Evolutionary conservation across 2,113 vertebrate genomes (phyloP).

Genomic region (Tyto alba): DNA sequence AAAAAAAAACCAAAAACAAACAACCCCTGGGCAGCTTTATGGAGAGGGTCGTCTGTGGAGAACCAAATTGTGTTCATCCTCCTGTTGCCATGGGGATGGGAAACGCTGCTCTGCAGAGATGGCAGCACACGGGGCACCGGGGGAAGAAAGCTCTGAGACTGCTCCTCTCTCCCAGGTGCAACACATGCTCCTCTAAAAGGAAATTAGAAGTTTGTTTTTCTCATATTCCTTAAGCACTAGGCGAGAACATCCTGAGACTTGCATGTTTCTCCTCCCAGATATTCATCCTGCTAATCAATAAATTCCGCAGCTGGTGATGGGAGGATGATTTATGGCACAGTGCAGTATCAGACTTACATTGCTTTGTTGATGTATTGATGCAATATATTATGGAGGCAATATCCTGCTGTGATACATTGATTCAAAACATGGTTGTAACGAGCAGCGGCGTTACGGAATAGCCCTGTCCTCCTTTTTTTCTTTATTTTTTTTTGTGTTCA

Average conservation of each 20-base stretch:
- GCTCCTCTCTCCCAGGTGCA: neutral
- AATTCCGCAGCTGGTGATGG: neutral
- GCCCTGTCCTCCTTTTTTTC: neutral
- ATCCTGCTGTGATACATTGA: neutral
- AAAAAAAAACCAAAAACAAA: too few relatives aligned
- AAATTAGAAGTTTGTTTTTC: neutral
- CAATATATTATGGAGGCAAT: neutral
- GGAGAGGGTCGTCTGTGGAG: neutral
- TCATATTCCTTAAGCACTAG: neutral
- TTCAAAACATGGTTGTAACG: neutral
- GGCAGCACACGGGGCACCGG: fast-evolving
- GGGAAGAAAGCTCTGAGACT: neutral
- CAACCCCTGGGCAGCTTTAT: neutral
- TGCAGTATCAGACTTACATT: neutral
- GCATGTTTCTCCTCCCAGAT: neutral
- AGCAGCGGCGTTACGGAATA: neutral
- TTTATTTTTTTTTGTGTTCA: neutral
- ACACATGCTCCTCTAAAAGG: neutral
- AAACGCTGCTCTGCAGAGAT: neutral
- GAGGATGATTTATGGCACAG: neutral
- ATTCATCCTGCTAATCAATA: neutral
- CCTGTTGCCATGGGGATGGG: neutral
- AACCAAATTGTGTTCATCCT: neutral
- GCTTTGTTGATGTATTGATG: neutral
- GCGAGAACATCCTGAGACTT: neutral